Evolutionary conservation across 2,113 vertebrate species (phyloP), one percentile per base, ranked within the genome.

Genomic region (Stercorarius parasiticus): DNA sequence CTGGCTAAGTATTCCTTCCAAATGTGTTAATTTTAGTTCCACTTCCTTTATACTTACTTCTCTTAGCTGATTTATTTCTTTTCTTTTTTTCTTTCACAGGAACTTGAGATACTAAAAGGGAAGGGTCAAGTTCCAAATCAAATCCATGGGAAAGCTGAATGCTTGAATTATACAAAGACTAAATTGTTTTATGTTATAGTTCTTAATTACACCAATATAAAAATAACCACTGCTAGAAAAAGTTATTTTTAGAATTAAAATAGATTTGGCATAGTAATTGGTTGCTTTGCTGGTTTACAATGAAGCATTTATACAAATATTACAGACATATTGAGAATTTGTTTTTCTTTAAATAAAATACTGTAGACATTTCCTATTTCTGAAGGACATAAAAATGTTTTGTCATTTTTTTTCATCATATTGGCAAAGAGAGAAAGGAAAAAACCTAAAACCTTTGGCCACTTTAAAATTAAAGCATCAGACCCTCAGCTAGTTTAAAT

Each of bases 21-120:
- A 96, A 96, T 73, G 66, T 80, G 79, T 78, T 94, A 95, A 97
- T 93, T 96, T 95, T 96, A 96, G 82, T 90, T 94, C 56, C 38
- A 92, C 62, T 95, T 94, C 67, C 92, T 93, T 90, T 92, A 73
- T 23, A 45, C 70, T 82, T 93, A 58, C 67, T 91, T 90, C 89
- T 80, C 78, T 90, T 70, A 69, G 74, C n/a, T 77, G 49, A 74
- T 65, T 61, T 67, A 67, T 58, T 84, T 47, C 5, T 67, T 59
- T 86, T 62, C 5, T 40, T 56, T 36, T 70, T 50, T 49, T 29
- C 53, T 88, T 64, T 90, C 47, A 80, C 29, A 82, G 32, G 58
- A 94, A 56, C 58, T 86, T 90, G 43, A 86, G 58, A 77, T 88
- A 70, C 42, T 83, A 55, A 69, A 13, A 81, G 19, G 58, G 20